Evolutionary conservation across 2,797 vertebrate genomes (phyloP), one percentile per base, ranked within the genome.

Genomic region (Todus mexicanus): DNA sequence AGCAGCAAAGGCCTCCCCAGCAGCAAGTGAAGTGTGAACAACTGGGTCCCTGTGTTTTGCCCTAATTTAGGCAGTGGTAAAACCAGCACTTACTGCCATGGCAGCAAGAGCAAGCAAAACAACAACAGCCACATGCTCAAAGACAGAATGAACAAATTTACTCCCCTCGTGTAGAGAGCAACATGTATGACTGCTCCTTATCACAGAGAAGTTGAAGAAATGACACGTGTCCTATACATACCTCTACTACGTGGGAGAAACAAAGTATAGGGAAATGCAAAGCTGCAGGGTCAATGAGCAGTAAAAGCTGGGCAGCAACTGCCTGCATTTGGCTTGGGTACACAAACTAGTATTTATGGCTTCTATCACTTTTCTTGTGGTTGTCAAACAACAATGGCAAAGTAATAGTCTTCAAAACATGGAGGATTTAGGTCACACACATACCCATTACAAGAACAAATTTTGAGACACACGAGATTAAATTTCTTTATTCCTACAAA

Each of bases 191-290:
- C 43, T 63, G 48, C 43, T 73, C 69, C 47, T 82, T 53, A 64
- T 59, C 81, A 76, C 51, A 66, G 9, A 76, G 25, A 14, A 69
- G 51, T 9, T 51, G 8, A 21, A 86, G 31, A 66, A 84, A 57
- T 35, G 64, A 18, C 23, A 29, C 2, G 3, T 70, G 50, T 43
- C 48, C 51, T 4, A 3, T 0, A 4, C 26, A 4, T 4, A 48
- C 19, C 5, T 17, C 23, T 63, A 53, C 25, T 16, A 10, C 7
- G 21, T 35, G 37, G 21, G 13, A 84, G 61, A 89, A 85, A 84
- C 23, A 13, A 78, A 70, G 66, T 25, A 19, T 56, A 93, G 69
- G 19, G 23, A 75, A 85, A 80, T 1, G 11, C 40, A 83, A 37
- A 69, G 85, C 59, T 72, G 26, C 42, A 66, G 63, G 31, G 74